Percentiles rank a stretch among this genome's conserved stretches.
Conservation (phyloP, 1,140 invertebrate species). For the Phthorimaea operculella region DNA sequence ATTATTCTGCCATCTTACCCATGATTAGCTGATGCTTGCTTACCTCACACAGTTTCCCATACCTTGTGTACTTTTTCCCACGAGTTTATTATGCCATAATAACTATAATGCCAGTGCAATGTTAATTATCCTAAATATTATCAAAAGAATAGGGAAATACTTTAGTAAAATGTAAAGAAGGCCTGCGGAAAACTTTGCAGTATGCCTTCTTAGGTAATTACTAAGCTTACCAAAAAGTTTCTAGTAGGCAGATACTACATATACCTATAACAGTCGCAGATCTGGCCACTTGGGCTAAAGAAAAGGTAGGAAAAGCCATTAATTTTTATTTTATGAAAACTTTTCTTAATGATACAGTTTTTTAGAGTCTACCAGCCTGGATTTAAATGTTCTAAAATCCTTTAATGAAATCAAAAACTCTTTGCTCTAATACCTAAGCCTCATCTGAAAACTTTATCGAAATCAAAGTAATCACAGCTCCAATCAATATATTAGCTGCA, state of each 20-base stretch:
- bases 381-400: no score
- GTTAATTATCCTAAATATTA: background rate
- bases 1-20: constrained; percentile 1
- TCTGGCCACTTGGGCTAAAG: no score
- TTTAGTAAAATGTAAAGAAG: background rate
- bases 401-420: no score
- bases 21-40: constrained; percentile 1
- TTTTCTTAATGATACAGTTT: background rate
- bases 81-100: background rate
- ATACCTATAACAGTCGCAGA: no score
- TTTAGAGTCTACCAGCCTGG: background rate
- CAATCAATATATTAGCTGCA: background rate
- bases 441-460: background rate
- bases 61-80: background rate
- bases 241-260: background rate
- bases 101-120: background rate
- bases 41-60: background rate
- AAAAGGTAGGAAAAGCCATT: no score
- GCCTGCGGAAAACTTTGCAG: background rate
- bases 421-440: background rate
- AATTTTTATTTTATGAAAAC: background rate
- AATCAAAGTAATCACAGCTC: background rate
- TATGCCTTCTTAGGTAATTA: no score
- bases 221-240: background rate
- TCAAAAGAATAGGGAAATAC: background rate